phyloP scores from a whole-genome alignment of 2,113 vertebrate species.

The Elaphurus davidianus region DNA sequence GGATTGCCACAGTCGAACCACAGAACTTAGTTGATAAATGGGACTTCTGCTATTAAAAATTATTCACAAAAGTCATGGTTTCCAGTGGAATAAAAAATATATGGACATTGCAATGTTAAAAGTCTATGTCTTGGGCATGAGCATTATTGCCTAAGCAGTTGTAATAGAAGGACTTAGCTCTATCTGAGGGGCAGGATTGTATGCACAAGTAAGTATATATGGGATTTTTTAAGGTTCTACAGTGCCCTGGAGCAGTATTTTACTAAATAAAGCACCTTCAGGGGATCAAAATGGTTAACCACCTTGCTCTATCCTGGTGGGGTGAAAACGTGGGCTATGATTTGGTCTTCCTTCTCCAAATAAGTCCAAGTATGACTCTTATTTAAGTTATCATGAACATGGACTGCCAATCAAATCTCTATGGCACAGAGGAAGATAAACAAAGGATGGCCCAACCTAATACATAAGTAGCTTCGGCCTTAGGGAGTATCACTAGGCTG shows the following conservation, averaged over 20 bases:
- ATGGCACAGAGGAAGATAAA: neutral
- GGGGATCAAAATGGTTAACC: neutral
- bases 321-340: neutral
- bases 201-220: neutral
- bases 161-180: neutral
- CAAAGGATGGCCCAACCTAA: neutral
- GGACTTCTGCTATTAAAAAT: slow-evolving; percentile 56
- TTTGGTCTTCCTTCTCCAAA: neutral
- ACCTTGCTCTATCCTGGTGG: neutral
- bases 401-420: neutral
- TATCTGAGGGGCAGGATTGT: neutral
- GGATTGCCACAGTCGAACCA: slow-evolving; percentile 1
- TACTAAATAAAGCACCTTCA: neutral
- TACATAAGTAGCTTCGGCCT: neutral
- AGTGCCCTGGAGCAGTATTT: neutral
- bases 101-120: neutral
- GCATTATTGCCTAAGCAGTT: neutral
- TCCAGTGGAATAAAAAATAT: slow-evolving; percentile 16
- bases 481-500: neutral
- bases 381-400: neutral
- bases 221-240: neutral
- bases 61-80: slow-evolving; percentile 39
- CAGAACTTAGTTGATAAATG: slow-evolving; percentile 26
- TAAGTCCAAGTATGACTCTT: neutral
- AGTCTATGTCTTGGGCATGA: neutral